A percentile compares a stretch with the other conserved stretches of the same genome.
These are phyloP conservation scores for Palythoa heliodiscus DNA, from an alignment of 92 coral and sea anemone species.

Conservation along the genomic window DNA sequence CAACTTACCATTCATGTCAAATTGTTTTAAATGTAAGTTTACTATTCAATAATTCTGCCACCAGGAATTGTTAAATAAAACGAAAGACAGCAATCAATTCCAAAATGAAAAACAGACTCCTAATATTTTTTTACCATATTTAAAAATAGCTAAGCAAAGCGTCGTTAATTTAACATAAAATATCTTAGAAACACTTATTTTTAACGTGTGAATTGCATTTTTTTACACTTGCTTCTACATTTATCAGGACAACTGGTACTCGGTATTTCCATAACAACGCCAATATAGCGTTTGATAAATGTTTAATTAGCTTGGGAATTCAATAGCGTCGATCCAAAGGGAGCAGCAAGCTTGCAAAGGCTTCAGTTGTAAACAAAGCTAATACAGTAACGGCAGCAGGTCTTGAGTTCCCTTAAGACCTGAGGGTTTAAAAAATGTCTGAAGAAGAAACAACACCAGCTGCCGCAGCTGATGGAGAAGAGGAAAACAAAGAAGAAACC, in stretches of 20 bases:
- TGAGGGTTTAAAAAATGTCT: conserved; percentile 13
- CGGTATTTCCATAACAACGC: conserved; percentile 36
- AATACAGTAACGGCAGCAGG: not conserved
- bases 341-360: conserved; percentile 27
- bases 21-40: not conserved
- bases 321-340: conserved; percentile 27
- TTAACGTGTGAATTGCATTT: not conserved
- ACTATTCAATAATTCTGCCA: conserved; percentile 27
- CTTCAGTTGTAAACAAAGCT: conserved; percentile 36
- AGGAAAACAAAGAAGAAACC: conserved; percentile 25
- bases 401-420: not conserved
- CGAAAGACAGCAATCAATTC: not conserved
- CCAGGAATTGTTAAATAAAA: conserved; percentile 9
- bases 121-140: not conserved
- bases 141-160: too few relatives aligned
- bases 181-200: not conserved
- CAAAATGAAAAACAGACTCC: not conserved
- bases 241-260: conserved; percentile 1
- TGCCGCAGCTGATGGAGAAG: conserved; percentile 40
- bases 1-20: not conserved
- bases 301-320: conserved; percentile 38
- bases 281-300: conserved; percentile 4
- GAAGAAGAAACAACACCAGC: conserved; percentile 34
- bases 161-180: too few relatives aligned
- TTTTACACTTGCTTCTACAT: not conserved